These are phyloP conservation scores for Chlorodrepanis virens DNA, from an alignment of 2,113 vertebrate species.

Conservation along the genomic window DNA sequence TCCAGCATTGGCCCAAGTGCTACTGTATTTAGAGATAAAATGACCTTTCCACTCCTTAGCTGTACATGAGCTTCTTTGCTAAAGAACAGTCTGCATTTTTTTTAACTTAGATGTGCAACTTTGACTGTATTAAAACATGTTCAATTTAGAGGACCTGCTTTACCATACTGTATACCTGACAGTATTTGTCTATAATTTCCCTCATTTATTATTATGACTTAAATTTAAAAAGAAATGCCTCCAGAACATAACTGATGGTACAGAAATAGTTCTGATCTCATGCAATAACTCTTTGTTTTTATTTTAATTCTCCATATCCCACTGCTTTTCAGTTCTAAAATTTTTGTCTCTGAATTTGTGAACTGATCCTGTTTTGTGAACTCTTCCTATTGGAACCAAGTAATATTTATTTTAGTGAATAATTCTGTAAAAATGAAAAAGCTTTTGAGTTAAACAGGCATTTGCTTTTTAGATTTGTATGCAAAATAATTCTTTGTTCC, in stretches of 20 bases:
- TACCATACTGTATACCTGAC: neutral
- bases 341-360: neutral
- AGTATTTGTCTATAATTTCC: neutral
- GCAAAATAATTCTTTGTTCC: constrained; percentile 29
- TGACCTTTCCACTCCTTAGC: neutral
- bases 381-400: neutral
- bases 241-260: neutral
- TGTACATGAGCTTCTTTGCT: neutral
- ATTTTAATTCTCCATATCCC: neutral
- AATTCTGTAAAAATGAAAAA: neutral
- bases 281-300: neutral
- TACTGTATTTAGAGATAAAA: neutral
- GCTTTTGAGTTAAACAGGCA: neutral
- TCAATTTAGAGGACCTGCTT: neutral
- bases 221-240: neutral
- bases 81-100: neutral
- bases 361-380: neutral
- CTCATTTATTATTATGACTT: neutral
- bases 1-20: neutral
- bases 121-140: neutral
- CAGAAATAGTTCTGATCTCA: neutral
- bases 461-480: neutral
- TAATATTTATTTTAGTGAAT: neutral
- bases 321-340: neutral
- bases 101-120: neutral